A percentile compares a stretch with the other conserved stretches of the same genome.
Conservation (phyloP, 2,113 vertebrate genomes). For the Oncorhynchus keta region DNA sequence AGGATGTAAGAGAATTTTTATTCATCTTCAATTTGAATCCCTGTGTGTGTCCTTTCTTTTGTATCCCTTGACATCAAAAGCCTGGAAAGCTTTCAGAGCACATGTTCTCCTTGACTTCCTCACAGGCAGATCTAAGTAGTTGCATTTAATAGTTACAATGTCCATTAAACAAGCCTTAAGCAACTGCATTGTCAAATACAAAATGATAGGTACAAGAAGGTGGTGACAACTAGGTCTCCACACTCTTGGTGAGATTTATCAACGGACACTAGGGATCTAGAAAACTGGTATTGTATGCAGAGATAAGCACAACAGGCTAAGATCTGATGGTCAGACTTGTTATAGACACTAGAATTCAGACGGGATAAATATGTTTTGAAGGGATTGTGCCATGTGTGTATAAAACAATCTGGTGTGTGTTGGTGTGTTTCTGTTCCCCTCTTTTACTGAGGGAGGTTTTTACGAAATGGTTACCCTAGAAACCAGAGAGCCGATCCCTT, state of each 20-base stretch:
- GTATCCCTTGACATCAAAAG: constrained; percentile 27
- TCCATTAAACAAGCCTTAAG: constrained; percentile 30
- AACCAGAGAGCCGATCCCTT: constrained; percentile 17
- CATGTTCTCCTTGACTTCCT: constrained; percentile 35
- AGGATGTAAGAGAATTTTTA: constrained; percentile 29
- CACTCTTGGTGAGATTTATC: constrained; percentile 6
- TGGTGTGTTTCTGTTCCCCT: constrained; percentile 23
- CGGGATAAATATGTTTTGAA: constrained; percentile 32
- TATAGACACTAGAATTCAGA: constrained; percentile 41
- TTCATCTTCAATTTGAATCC: constrained; percentile 27
- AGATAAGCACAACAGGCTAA: constrained; percentile 33
- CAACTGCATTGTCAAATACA: constrained; percentile 1
- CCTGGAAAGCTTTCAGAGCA: constrained; percentile 37
- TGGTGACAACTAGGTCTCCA: constrained; percentile 9
- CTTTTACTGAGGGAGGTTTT: constrained; percentile 29
- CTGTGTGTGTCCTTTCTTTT: constrained; percentile 32
- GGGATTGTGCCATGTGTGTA: constrained; percentile 58
- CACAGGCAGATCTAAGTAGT: constrained; percentile 23
- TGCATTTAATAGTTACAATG: constrained; percentile 1
- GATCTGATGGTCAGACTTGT: constrained; percentile 17
- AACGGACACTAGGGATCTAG: constrained; percentile 8
- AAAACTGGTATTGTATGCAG: constrained; percentile 40
- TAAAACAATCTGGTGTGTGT: constrained; percentile 36
- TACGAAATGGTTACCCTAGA: constrained; percentile 32
- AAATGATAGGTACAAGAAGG: background rate